Conservation (phyloP, 2,113 vertebrate species). For the Malurus melanocephalus region DNA sequence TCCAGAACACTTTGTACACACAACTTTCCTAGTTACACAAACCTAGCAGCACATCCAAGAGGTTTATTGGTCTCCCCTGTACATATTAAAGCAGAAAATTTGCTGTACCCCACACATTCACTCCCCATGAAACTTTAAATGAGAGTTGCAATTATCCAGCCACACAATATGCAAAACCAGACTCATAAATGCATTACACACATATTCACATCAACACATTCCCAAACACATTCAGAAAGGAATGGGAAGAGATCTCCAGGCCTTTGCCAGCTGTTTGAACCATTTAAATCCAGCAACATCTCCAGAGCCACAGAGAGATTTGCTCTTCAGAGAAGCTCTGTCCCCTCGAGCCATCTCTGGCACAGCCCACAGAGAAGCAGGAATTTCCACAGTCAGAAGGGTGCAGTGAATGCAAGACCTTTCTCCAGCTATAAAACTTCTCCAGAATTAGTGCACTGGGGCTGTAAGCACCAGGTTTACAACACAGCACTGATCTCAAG, state of each 20-base stretch:
- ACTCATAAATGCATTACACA: background rate
- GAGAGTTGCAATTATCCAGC: background rate
- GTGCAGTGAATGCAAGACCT: background rate
- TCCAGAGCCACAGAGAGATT: background rate
- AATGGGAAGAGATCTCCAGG: background rate
- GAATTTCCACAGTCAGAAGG: background rate
- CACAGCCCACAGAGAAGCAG: rapidly evolving
- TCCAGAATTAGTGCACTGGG: background rate
- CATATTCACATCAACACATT: background rate
- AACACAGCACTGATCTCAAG: background rate
- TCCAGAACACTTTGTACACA: background rate
- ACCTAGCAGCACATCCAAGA: background rate
- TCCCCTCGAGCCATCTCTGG: background rate
- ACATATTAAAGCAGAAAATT: background rate
- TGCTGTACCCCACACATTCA: background rate
- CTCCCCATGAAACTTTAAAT: background rate
- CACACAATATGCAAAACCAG: background rate
- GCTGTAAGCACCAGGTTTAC: background rate
- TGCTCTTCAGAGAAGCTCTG: background rate
- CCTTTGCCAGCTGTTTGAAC: background rate
- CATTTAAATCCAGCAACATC: background rate
- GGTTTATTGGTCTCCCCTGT: background rate
- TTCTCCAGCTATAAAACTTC: background rate
- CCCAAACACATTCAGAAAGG: background rate
- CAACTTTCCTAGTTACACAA: background rate